Conservation (phyloP, 2,797 vertebrate genomes). For the Schizothorax lantsangensis region DNA sequence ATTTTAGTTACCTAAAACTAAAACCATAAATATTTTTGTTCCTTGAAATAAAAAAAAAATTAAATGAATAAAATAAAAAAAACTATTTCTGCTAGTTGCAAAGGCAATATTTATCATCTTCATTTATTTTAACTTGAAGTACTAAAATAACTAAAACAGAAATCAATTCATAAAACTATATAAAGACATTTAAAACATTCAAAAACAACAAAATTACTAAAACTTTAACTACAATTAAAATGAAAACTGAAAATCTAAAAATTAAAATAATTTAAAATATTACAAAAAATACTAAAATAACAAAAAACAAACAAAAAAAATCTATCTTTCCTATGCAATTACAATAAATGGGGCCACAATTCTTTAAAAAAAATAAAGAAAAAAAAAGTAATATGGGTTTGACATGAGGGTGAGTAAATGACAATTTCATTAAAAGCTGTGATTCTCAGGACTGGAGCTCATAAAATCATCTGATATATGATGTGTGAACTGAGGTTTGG, state of each 20-base stretch:
- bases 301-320: neutral
- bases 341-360: neutral
- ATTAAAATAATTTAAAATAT: neutral
- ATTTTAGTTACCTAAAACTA: neutral
- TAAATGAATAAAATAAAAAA: no score
- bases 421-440: neutral
- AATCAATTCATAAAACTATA: neutral
- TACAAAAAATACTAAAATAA: no score
- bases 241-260: neutral
- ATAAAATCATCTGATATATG: neutral
- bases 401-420: neutral
- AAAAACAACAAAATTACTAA: neutral
- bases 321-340: neutral
- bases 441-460: neutral
- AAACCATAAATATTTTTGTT: neutral
- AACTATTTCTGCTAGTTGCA: no score
- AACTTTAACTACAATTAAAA: neutral
- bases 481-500: neutral
- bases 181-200: neutral
- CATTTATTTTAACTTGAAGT: neutral
- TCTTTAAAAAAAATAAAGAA: neutral
- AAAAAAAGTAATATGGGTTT: neutral
- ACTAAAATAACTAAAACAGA: neutral
- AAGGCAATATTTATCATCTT: no score
- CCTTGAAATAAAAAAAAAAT: no score